Base-by-base conservation (phyloP, 2,888 invertebrate species). In the Drymonia ruficornis region DNA sequence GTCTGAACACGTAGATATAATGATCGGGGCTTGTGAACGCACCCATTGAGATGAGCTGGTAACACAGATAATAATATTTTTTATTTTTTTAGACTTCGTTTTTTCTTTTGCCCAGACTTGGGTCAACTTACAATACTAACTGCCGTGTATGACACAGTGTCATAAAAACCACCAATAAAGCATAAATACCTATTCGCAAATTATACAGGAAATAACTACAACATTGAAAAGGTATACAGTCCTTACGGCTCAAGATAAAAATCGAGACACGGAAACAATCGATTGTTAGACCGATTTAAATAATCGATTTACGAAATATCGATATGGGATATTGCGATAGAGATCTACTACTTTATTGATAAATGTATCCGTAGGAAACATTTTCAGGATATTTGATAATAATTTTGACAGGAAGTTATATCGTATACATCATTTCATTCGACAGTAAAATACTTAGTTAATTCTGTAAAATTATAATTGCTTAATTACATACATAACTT, bases 381-480 rank as follows among this genome's bases (percentile, higher is more conserved):
- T 65, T 19, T 34, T 54, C 34, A 64, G 64, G 63, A 64, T 65
- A 64, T 64, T 59, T 44, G 52, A 18, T 44, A 65, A 63, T 50
- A 52, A 46, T 52, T 51, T 36, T 6, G 36, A 11, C 38, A 54
- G 65, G 62, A 65, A 52, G 48, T 49, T 53, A 43, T 51, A 12
- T 46, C 36, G 52, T 55, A 62, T 65, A 56, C 62, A 64, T 65
- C 59, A 65, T 40, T 16, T 40, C 16, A 40, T 40, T 16, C 16
- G 29, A 46, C 29, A 16, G 0, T 46, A 6, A 11, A 29, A 46
- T 29, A 4, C 2, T 28, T 13, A 16, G 13, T 31, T 31, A 11
- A 31, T 11, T 11, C 1, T 31, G 11, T 31, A 9, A 23, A 31
- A 11, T n/a, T 36, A n/a, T 0, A 13, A 36, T 36, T 36, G n/a